Conservation (phyloP, 2,113 vertebrate genomes). For the Phycodurus eques region DNA sequence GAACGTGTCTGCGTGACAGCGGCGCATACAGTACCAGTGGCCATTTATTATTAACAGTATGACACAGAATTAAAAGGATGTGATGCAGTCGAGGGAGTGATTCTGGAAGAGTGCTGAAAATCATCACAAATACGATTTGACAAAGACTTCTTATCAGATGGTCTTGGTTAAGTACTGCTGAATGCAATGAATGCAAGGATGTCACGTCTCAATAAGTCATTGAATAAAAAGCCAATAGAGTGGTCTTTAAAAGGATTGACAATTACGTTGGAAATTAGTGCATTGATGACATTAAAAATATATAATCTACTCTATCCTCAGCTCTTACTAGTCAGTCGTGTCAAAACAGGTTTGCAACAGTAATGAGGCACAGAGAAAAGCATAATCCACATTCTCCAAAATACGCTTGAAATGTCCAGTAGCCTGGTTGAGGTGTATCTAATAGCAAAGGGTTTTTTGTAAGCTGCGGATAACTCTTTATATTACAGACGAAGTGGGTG, state of each 20-base stretch:
- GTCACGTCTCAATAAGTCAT: neutral
- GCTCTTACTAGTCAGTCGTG: neutral
- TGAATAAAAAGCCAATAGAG: neutral
- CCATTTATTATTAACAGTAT: constrained; percentile 51
- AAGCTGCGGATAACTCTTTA: neutral
- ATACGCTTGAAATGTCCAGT: neutral
- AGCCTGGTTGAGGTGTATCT: neutral
- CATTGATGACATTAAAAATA: neutral
- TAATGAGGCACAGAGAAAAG: neutral
- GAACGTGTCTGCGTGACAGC: constrained; percentile 48
- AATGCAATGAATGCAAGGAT: neutral
- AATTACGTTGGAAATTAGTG: neutral
- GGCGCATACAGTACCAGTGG: constrained; percentile 30
- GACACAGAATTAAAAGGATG: constrained; percentile 24
- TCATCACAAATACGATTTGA: neutral
- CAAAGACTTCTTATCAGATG: neutral
- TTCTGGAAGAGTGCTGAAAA: neutral
- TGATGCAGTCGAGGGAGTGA: constrained; percentile 2
- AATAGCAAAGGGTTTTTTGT: neutral
- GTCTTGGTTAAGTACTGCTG: neutral
- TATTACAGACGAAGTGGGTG: neutral
- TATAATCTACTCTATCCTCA: neutral
- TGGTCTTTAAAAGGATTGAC: neutral
- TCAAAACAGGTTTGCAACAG: neutral
- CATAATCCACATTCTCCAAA: neutral